Evolutionary conservation across 2,113 vertebrate genomes (phyloP).

Genomic region (Chrysochloris asiatica): DNA sequence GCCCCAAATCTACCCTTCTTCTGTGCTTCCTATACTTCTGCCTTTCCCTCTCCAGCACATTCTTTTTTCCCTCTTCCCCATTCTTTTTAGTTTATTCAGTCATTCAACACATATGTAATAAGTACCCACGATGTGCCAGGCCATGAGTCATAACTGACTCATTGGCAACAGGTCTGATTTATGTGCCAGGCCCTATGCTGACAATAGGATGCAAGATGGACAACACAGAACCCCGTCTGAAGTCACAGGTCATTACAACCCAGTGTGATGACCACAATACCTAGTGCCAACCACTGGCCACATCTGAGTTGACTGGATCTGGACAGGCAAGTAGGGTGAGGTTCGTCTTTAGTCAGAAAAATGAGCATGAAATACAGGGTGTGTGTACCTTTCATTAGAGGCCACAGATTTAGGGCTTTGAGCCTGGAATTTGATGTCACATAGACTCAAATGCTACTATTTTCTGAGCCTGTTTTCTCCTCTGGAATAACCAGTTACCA

Average conservation of each 20-base stretch:
- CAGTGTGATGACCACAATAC: background rate
- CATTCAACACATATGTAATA: background rate
- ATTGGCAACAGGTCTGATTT: background rate
- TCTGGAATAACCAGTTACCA: background rate
- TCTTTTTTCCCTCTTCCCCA: background rate
- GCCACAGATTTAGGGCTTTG: background rate
- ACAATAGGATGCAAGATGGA: background rate
- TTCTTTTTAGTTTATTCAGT: background rate
- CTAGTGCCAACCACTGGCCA: background rate
- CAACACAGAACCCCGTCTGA: no score
- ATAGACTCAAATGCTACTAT: background rate
- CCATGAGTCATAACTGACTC: background rate
- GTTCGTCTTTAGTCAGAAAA: background rate
- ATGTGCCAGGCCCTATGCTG: background rate
- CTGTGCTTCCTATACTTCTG: background rate
- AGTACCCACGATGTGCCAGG: background rate
- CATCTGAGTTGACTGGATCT: background rate
- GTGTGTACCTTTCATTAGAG: background rate
- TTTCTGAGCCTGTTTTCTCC: background rate
- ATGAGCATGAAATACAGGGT: background rate
- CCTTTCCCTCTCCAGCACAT: background rate
- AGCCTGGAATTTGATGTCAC: background rate
- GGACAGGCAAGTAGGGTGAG: background rate
- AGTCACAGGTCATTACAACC: background rate
- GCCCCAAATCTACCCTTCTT: background rate